Evolutionary conservation across 2,113 vertebrate species (phyloP).

Genomic region (Eudorcas thomsonii): DNA sequence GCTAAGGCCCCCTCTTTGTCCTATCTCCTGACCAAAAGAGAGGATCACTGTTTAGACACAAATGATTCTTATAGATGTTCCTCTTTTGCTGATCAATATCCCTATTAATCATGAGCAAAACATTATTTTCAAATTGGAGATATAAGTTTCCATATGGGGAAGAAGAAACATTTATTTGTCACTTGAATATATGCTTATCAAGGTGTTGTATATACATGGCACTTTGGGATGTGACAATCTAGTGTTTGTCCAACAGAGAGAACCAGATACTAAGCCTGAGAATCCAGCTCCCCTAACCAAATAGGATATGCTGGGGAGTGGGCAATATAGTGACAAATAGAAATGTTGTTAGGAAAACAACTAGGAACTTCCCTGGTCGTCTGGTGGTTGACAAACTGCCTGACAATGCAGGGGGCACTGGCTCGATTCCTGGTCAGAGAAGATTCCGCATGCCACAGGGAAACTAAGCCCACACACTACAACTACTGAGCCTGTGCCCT

Average conservation of each 20-base stretch:
- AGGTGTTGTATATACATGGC: neutral
- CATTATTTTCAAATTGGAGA: neutral
- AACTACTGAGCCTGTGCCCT: neutral
- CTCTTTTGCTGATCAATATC: neutral
- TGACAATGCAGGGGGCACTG: neutral
- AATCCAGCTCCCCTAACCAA: neutral
- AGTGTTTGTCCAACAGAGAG: neutral
- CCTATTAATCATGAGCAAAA: neutral
- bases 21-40: neutral
- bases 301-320: neutral
- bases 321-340: neutral
- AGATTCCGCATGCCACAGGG: neutral
- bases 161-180: neutral
- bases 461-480: neutral
- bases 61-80: neutral
- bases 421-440: neutral
- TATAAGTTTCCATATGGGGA: neutral
- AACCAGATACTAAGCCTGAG: neutral
- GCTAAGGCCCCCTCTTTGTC: neutral
- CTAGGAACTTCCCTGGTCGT: neutral
- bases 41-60: neutral
- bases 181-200: neutral
- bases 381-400: neutral
- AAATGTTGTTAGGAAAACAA: neutral
- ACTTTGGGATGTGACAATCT: neutral